These are phyloP conservation scores for Gobiocypris rarus DNA, from an alignment of 2,113 vertebrate genomes.

Conservation along the genomic window DNA sequence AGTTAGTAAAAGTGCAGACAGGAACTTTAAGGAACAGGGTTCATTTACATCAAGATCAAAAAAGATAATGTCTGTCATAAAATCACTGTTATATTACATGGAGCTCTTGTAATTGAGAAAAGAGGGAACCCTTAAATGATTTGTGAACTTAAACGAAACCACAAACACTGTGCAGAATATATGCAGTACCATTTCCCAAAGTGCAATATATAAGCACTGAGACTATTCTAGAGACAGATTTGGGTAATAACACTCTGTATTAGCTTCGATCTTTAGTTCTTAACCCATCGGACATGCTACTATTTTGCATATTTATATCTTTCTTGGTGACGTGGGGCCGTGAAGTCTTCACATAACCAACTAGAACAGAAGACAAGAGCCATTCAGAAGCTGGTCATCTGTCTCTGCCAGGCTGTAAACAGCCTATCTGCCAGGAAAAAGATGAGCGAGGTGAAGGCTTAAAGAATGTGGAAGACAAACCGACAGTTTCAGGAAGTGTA, in stretches of 20 bases:
- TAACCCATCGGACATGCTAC: neutral
- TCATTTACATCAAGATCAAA: constrained; percentile 12
- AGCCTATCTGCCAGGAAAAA: neutral
- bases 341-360: neutral
- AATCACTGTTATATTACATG: constrained; percentile 4
- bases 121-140: neutral
- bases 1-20: constrained; percentile 27
- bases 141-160: constrained; percentile 17
- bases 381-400: constrained; percentile 7
- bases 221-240: constrained; percentile 14
- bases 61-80: constrained; percentile 1
- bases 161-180: constrained; percentile 12
- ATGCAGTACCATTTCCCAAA: constrained; percentile 15
- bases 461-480: neutral
- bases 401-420: neutral
- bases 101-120: neutral
- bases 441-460: neutral
- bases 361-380: neutral
- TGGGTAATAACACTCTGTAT: neutral
- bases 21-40: constrained; percentile 51
- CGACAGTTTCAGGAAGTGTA: neutral
- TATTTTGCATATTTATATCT: neutral
- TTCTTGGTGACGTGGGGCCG: neutral
- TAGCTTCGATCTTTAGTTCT: neutral
- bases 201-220: constrained; percentile 5